A percentile compares a stretch with the other conserved stretches of the same genome.
These are phyloP conservation scores for Epistrophe eligans DNA, from an alignment of 2,888 invertebrate genomes.

Conservation along the genomic window DNA sequence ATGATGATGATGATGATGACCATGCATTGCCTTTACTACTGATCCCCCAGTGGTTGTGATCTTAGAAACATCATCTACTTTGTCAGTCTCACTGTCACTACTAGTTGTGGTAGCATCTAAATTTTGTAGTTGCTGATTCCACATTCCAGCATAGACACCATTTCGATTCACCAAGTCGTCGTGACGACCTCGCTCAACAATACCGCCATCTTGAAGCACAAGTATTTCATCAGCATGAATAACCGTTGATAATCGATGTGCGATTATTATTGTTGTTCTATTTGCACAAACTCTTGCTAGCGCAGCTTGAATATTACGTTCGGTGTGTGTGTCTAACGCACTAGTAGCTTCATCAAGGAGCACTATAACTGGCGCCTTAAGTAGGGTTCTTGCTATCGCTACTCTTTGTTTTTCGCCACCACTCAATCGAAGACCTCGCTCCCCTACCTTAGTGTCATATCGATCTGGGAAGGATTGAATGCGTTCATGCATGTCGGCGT, in stretches of 20 bases:
- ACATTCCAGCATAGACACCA: slow-evolving; percentile 95
- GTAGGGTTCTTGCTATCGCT: slow-evolving; percentile 96
- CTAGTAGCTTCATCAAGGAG: slow-evolving; percentile 98
- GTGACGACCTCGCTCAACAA: slow-evolving; percentile 94
- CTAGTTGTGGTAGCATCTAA: slow-evolving; percentile 78
- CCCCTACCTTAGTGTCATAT: slow-evolving; percentile 96
- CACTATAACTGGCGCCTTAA: slow-evolving; percentile 96
- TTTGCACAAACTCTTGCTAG: slow-evolving; percentile 93
- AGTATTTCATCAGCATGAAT: slow-evolving; percentile 97
- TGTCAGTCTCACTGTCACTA: slow-evolving; percentile 63
- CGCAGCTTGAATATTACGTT: slow-evolving; percentile 96
- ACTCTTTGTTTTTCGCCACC: slow-evolving; percentile 99
- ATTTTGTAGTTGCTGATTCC: slow-evolving; percentile 91
- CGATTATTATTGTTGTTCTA: slow-evolving; percentile 96
- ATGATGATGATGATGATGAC: slow-evolving; percentile 14
- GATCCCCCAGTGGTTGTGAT: slow-evolving; percentile 21
- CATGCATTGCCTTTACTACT: slow-evolving; percentile 11
- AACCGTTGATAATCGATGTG: slow-evolving; percentile 96
- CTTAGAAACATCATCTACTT: slow-evolving; percentile 18
- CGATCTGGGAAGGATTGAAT: slow-evolving; percentile 96
- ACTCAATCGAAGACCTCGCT: slow-evolving; percentile 96
- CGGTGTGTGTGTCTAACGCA: slow-evolving; percentile 97
- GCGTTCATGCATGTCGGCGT: slow-evolving; percentile 96
- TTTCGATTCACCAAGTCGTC: slow-evolving; percentile 87
- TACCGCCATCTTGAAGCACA: slow-evolving; percentile 95